Base-by-base conservation (phyloP, 2,888 invertebrate genomes). In the Troides aeacus region DNA sequence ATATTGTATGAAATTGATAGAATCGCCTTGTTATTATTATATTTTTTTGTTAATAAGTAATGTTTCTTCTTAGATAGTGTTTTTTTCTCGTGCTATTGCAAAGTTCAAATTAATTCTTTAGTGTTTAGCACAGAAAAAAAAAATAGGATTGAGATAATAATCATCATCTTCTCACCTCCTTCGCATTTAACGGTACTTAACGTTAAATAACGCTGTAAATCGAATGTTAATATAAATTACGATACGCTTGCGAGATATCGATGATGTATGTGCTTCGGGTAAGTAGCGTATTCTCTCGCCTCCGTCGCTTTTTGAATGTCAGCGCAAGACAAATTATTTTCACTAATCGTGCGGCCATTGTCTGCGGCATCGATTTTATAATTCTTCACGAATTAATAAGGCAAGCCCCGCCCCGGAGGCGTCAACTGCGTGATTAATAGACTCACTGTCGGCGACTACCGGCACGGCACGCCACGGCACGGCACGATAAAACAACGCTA, bases 371-470 rank as follows among this genome's bases (percentile, higher is more conserved):
- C 78, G 82, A 85, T 85, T 87, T 89, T 87, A 87, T 89, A 88
- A 88, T 86, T 86, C 84, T 77, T 81, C 79, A 81, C 79, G 88
- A 89, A 90, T 91, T 91, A 92, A 92, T 91, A 91, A 90, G 85
- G 76, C 72, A 71, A 80, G 87, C 92, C 83, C 81, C 92, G 92
- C 92, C 92, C 84, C 77, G 81, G 86, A 90, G 92, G 92, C 91
- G 92, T 90, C 86, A 81, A 86, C 90, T 80, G 74, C 75, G 80
- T 89, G 87, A 92, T 91, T 90, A 90, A 92, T 91, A 89, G 82
- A 83, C 76, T 81, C 79, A 78, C 81, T 82, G 81, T 81, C 82
- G 76, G 79, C 84, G 86, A 88, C 90, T 91, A 90, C 89, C 87
- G 89, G 30, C 30, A 30, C 87, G 89, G 81, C 46, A 46, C 46